These are phyloP conservation scores for Carassius auratus DNA, from an alignment of 2,113 vertebrate species.

Conservation along the genomic window DNA sequence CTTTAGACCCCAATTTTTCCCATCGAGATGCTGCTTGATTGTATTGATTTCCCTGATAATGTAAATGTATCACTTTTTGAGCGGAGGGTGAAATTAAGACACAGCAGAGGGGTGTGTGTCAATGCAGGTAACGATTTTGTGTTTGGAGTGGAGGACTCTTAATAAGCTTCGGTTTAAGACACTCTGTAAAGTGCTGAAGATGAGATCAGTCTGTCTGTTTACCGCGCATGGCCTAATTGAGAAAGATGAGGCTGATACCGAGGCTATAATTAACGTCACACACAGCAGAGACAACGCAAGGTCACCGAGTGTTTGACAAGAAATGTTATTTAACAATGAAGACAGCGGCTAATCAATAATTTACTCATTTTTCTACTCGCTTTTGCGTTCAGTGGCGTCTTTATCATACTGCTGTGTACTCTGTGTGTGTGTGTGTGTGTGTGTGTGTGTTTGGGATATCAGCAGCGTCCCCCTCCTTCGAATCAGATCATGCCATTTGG, in stretches of 20 bases:
- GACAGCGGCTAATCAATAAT: slow-evolving; percentile 48
- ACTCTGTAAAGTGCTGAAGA: slow-evolving; percentile 56
- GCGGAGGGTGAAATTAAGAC: slow-evolving; percentile 75
- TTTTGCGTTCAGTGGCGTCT: slow-evolving; percentile 15
- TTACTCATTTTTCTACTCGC: slow-evolving; percentile 30
- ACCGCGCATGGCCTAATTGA: slow-evolving; percentile 68
- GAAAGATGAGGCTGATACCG: slow-evolving; percentile 70
- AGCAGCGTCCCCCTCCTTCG: slow-evolving; percentile 38
- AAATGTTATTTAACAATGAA: slow-evolving; percentile 49
- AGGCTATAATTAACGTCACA: slow-evolving; percentile 71
- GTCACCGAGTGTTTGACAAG: slow-evolving; percentile 58
- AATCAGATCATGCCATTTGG: slow-evolving; percentile 71
- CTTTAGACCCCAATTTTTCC: slow-evolving; percentile 56
- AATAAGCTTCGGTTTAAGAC: slow-evolving; percentile 67
- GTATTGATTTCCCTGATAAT: slow-evolving; percentile 51
- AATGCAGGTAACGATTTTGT: slow-evolving; percentile 72
- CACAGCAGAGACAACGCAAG: slow-evolving; percentile 63
- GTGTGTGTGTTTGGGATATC: slow-evolving; percentile 15
- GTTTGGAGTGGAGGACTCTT: slow-evolving; percentile 67
- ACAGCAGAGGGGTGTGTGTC: slow-evolving; percentile 73
- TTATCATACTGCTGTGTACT: slow-evolving; percentile 7
- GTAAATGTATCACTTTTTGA: slow-evolving; percentile 75
- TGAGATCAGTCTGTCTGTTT: slow-evolving; percentile 74
- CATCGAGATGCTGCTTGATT: slow-evolving; percentile 73
- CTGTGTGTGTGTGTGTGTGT: slow-evolving; percentile 23